These are phyloP conservation scores for Drosophila serrata DNA, from an alignment of 1,140 invertebrate species.

Conservation along the genomic window DNA sequence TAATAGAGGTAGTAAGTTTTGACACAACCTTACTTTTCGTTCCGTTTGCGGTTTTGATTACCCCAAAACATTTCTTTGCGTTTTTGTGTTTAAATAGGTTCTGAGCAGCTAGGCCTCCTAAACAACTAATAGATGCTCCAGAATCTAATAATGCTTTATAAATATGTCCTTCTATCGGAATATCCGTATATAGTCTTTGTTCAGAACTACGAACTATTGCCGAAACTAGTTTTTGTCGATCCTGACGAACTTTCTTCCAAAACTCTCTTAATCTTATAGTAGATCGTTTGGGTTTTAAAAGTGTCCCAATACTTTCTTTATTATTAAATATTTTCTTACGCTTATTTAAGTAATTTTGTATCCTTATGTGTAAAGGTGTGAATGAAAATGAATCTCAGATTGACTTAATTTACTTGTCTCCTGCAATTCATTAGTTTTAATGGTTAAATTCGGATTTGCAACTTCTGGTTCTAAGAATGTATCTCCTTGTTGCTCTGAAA, in stretches of 20 bases:
- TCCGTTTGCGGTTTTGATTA: not conserved
- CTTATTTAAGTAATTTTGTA: not conserved
- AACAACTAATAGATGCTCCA: not conserved
- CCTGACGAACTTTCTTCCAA: not conserved
- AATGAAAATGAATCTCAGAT: not conserved
- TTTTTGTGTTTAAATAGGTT: not conserved
- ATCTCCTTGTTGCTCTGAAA: no score
- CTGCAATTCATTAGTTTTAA: no score
- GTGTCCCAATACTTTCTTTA: not conserved
- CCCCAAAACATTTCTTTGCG: not conserved
- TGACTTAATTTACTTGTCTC: no score
- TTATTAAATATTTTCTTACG: not conserved
- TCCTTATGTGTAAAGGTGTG: not conserved
- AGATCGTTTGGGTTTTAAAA: conserved; percentile 2
- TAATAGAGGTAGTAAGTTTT: no score
- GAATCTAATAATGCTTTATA: no score
- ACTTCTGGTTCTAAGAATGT: no score
- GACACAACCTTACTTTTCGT: not conserved
- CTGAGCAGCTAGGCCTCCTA: not conserved
- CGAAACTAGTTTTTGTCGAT: no score
- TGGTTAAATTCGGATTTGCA: no score
- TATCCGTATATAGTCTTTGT: not conserved
- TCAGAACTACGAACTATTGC: not conserved
- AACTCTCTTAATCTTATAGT: not conserved
- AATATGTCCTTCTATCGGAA: not conserved